Percentiles rank a stretch among this genome's conserved stretches.
Evolutionary conservation across 1,140 invertebrate genomes (phyloP).

Genomic region (Thrips palmi): DNA sequence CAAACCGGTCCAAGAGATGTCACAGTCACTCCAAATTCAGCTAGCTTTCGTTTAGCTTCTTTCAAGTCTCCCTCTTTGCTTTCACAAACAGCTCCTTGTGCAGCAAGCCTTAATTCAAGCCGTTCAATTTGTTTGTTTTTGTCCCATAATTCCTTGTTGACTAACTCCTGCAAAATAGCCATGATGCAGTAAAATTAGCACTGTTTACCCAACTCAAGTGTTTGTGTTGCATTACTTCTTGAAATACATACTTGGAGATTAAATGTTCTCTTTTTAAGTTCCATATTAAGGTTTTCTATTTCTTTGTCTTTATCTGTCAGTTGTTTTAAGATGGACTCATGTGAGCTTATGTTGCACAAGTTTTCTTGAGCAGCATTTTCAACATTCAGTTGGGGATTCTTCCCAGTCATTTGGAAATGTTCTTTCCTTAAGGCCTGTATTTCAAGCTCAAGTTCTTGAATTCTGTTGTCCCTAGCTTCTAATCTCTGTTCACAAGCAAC

Average conservation of each 20-base stretch:
- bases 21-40: too few species aligned
- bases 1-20: too few species aligned
- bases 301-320: conserved; percentile 28
- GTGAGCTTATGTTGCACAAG: too few species aligned
- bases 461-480: conserved; percentile 6
- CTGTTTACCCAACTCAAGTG: background rate
- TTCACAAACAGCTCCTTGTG: too few species aligned
- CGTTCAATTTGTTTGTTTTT: conserved; percentile 51
- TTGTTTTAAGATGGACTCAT: conserved; percentile 18
- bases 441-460: conserved; percentile 7
- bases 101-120: conserved; percentile 17
- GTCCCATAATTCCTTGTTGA: conserved; percentile 48
- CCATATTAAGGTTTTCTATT: conserved; percentile 32
- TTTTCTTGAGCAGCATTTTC: too few species aligned
- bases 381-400: too few species aligned
- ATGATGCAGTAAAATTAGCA: background rate
- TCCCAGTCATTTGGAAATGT: too few species aligned
- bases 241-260: conserved; percentile 27
- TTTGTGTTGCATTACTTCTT: too few species aligned
- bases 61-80: too few species aligned
- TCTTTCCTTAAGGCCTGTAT: too few species aligned
- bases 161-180: conserved; percentile 30
- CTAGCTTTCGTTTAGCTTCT: too few species aligned
- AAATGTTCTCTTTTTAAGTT: conserved; percentile 37
- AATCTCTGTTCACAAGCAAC: too few species aligned